Evolutionary conservation across 1,140 invertebrate genomes (phyloP).

Genomic region (Papilio glaucus): DNA sequence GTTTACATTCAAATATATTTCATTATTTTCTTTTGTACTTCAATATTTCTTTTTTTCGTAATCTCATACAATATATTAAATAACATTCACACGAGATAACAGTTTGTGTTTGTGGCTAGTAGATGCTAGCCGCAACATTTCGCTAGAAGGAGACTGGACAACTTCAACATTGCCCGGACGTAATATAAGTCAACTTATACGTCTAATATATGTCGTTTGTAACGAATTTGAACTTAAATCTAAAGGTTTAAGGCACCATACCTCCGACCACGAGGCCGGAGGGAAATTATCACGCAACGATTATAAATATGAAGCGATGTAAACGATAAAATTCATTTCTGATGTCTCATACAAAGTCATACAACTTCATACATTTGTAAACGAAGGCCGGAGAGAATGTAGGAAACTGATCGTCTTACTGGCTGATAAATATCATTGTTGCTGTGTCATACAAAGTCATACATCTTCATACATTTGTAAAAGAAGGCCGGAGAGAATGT

Average conservation of each 20-base stretch:
- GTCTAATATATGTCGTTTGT: not conserved
- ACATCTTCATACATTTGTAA: not conserved
- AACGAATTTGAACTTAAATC: slow-evolving; percentile 25
- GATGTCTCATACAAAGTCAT: not conserved
- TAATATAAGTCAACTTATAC: slow-evolving; percentile 1
- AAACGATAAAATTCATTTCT: not conserved
- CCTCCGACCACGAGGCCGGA: not conserved
- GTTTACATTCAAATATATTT: slow-evolving; percentile 68
- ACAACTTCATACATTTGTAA: not conserved
- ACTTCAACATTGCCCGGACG: slow-evolving; percentile 1
- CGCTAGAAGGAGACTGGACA: not conserved
- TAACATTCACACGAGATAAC: slow-evolving; percentile 60
- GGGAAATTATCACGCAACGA: not conserved
- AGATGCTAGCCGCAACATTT: slow-evolving; percentile 43
- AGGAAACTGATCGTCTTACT: not conserved
- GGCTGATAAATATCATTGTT: not conserved
- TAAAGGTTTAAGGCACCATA: slow-evolving; percentile 22
- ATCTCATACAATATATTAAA: slow-evolving; percentile 75
- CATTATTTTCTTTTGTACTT: slow-evolving; percentile 79
- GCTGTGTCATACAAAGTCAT: not conserved
- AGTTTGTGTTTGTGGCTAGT: slow-evolving; percentile 37
- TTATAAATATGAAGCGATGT: not conserved
- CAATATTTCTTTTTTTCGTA: slow-evolving; percentile 66
- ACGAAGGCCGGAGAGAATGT: not conserved
- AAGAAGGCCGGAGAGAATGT: not conserved